Evolutionary conservation across 2,888 invertebrate genomes (phyloP), one percentile per base, ranked within the genome.

Genomic region (Baccha elongata): DNA sequence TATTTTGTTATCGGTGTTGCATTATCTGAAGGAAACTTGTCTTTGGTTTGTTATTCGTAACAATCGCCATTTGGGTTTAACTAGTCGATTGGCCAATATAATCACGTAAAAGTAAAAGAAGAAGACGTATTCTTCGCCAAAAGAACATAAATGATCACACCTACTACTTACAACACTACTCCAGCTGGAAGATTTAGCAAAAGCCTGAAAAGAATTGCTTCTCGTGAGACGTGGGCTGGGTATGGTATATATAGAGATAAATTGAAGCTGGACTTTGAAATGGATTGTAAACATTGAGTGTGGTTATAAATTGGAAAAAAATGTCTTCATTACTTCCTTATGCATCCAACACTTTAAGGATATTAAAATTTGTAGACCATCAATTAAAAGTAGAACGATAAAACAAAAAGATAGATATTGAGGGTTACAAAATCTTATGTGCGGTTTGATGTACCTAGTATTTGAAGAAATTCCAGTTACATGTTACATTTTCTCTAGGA

Each of bases 141-240:
- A 65, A 75, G 52, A 71, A 76, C 81, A 76, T 72, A 81, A 71
- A 35, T 71, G 81, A 76, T 81, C 81, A 76, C 81, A 81, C 81
- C 81, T 76, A 75, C 81, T 81, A 48, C 46, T 11, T 29, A 37
- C 23, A 40, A 26, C 23, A 3, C 13, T 17, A 8, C 19, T 32
- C 4, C 21, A 37, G 13, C 21, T 21, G 37, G n/a, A 21, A 55
- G 35, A 11, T 4, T 11, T 15, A 15, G 0, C n/a, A 7, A 37
- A 53, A 35, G n/a, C 2, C 4, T 32, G 6, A 48, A 26, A 6
- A 29, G n/a, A 13, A 29, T 8, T 23, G 11, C 23, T 11, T n/a
- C 17, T 23, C 3, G 11, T 21, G 13, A 55, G 15, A 23, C 13
- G 10, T 6, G 13, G 17, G 29, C 37, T 6, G 13, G 17, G 29